These are phyloP conservation scores for Setipinna tenuifilis DNA, from an alignment of 2,797 vertebrate species.

Conservation along the genomic window DNA sequence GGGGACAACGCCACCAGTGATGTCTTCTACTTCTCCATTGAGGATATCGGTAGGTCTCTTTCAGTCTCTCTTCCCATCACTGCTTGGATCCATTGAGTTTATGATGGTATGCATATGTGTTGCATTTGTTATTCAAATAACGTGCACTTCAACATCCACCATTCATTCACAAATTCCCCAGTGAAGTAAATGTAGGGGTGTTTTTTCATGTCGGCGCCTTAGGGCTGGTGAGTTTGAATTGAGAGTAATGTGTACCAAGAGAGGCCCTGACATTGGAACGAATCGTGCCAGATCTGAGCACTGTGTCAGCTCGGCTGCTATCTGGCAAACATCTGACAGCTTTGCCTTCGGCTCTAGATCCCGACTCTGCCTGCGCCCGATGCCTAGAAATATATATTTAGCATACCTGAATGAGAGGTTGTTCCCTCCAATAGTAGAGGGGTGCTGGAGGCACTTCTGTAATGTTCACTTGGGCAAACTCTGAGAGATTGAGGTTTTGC, in stretches of 20 bases:
- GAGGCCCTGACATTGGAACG: not conserved
- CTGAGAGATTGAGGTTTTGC: not conserved
- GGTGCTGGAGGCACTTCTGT: not conserved
- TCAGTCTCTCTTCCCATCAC: not conserved
- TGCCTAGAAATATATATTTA: constrained; percentile 6
- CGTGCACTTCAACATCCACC: not conserved
- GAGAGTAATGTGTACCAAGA: not conserved
- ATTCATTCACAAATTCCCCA: not conserved
- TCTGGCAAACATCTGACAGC: constrained; percentile 1
- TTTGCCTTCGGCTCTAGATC: not conserved
- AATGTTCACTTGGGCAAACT: constrained; percentile 10
- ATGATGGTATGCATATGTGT: not conserved
- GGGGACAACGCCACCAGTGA: constrained; percentile 87
- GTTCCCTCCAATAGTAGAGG: not conserved
- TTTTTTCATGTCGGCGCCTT: not conserved
- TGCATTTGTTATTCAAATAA: constrained; percentile 18
- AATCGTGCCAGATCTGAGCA: not conserved
- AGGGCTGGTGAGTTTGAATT: not conserved
- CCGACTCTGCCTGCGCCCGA: not conserved
- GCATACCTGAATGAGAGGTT: not conserved
- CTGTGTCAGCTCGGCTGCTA: not conserved
- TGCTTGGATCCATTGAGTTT: constrained; percentile 28
- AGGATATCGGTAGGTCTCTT: constrained; percentile 84
- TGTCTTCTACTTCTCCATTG: constrained; percentile 88
- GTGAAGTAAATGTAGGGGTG: not conserved